Percentiles rank a stretch among this genome's conserved stretches.
These are phyloP conservation scores for Lucilia cuprina DNA, from an alignment of 1,140 invertebrate species.

Conservation along the genomic window DNA sequence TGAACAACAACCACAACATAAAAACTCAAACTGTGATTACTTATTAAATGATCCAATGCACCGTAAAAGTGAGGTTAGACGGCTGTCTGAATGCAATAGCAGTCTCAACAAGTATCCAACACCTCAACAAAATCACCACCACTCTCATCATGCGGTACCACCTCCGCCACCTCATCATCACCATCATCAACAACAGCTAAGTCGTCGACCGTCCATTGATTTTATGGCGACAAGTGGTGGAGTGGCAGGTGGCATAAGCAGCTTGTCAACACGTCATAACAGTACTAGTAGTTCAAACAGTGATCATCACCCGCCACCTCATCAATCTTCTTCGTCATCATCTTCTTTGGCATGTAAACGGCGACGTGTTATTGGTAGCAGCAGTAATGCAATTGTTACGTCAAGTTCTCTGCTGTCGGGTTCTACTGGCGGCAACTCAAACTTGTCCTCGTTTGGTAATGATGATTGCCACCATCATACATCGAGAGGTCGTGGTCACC, in stretches of 20 bases:
- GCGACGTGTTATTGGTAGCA: slow-evolving; percentile 24
- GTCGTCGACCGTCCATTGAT: slow-evolving; percentile 61
- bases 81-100: slow-evolving; percentile 49
- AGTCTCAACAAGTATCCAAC: slow-evolving; percentile 39
- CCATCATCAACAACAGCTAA: slow-evolving; percentile 48
- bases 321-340: slow-evolving; percentile 4
- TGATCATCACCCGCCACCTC: slow-evolving; percentile 37
- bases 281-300: slow-evolving; percentile 40
- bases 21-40: slow-evolving; percentile 61
- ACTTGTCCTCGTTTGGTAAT: slow-evolving; percentile 24
- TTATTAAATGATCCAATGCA: slow-evolving; percentile 56
- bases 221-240: slow-evolving; percentile 49
- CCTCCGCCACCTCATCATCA: slow-evolving; percentile 40
- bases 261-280: slow-evolving; percentile 49
- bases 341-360: slow-evolving; percentile 38
- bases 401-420: background rate
- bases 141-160: slow-evolving; percentile 36
- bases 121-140: slow-evolving; percentile 36
- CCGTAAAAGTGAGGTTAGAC: slow-evolving; percentile 55
- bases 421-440: slow-evolving; percentile 14
- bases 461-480: slow-evolving; percentile 58
- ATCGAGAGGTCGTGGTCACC: slow-evolving; percentile 57
- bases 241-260: slow-evolving; percentile 41
- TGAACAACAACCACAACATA: slow-evolving; percentile 41
- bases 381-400: slow-evolving; percentile 2